These are phyloP conservation scores for Macrosoma leucophasiata DNA, from an alignment of 2,888 invertebrate species.

Conservation along the genomic window DNA sequence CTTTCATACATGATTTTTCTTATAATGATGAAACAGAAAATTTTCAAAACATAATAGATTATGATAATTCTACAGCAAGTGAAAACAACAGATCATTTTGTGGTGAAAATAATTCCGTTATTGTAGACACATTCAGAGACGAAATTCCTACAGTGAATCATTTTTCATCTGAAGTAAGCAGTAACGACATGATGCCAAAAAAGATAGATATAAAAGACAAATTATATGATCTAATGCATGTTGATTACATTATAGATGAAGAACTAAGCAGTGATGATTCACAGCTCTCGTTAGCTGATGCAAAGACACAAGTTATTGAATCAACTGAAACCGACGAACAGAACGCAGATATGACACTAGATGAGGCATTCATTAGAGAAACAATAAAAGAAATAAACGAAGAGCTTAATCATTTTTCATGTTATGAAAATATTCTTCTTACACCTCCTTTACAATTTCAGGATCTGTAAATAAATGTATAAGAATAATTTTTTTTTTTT, in stretches of 20 bases:
- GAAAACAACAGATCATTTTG: not conserved
- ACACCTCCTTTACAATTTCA: no score
- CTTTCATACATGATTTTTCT: slow-evolving; percentile 10
- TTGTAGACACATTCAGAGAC: not conserved
- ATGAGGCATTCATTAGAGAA: slow-evolving; percentile 47
- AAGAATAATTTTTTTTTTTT: no score
- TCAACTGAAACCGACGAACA: slow-evolving; percentile 33
- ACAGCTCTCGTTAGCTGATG: slow-evolving; percentile 49
- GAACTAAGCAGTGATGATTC: slow-evolving; percentile 15
- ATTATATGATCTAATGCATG: not conserved
- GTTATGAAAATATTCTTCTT: no score
- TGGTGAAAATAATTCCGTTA: not conserved
- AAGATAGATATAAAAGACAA: slow-evolving; percentile 30
- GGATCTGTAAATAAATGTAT: no score
- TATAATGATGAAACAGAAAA: not conserved
- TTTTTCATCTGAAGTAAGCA: slow-evolving; percentile 11
- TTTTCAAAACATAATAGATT: not conserved
- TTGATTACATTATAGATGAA: not conserved
- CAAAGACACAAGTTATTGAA: slow-evolving; percentile 53
- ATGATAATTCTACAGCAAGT: not conserved
- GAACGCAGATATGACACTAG: slow-evolving; percentile 34
- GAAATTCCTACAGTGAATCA: not conserved
- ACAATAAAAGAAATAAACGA: slow-evolving; percentile 50
- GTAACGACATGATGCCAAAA: slow-evolving; percentile 31
- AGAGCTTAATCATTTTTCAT: slow-evolving; percentile 34